Base-by-base conservation (phyloP, 1,140 invertebrate genomes). In the Brachionus rotundiformis region DNA sequence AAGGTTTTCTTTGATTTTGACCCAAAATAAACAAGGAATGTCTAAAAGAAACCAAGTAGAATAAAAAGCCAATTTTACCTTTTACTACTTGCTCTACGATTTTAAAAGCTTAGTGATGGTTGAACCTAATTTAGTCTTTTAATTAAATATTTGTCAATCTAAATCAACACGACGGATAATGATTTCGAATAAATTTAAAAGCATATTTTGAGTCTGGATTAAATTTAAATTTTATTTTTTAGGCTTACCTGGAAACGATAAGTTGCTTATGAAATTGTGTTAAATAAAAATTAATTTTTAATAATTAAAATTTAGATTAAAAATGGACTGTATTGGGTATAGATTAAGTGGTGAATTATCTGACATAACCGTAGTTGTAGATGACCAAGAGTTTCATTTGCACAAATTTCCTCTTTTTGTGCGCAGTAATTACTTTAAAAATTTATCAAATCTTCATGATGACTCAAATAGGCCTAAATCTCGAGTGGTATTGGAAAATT, bases 351-450 rank as follows among this genome's bases (percentile, higher is more conserved):
- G 65, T 25, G 81, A 82, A 47, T 19, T 82, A 44, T 82, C 81
- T 5, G 81, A 82, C 31, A 82, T 82, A 44, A 75, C 65, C 25
- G 81, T 82, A 61, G 54, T 61, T 1, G 41, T 82, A 10, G 81
- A 77, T 31, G 11, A 39, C 11, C 25, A 75, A 25, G 73, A 82
- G 75, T 82, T 82, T 77, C 63, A 82, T 75, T 75, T 82, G 29
- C 81, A 82, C 27, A 75, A 61, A 82, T 82, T 82, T 76, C 81
- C 81, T 25, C 44, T 82, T 16, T 82, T 75, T 73, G 63, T 75
- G 7, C 63, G 63, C 7, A 59, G 68, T 63, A 68, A 82, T 65
- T 82, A 75, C 76, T 82, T 82, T 31, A 82, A 82, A 65, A 82
- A 73, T 75, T 54, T 54, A 39, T 36, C 31, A 23, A 36, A 13